These are phyloP conservation scores for Drosophila cognata DNA, from an alignment of 2,888 invertebrate species.

Conservation along the genomic window DNA sequence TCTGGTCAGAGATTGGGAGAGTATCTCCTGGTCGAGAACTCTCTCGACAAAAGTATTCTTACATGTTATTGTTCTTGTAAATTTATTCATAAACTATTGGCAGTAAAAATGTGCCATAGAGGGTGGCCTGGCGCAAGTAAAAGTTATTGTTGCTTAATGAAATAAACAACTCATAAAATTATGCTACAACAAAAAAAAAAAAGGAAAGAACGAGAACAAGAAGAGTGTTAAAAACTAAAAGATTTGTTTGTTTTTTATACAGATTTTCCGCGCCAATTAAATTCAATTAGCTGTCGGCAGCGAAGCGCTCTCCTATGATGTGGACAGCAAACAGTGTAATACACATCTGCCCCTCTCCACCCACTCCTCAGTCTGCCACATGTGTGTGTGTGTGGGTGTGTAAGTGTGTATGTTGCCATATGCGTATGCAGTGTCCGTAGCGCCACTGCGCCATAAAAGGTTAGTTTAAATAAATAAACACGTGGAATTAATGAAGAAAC, in stretches of 20 bases:
- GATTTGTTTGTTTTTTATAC: slow-evolving; percentile 61
- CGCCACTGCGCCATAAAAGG: slow-evolving; percentile 74
- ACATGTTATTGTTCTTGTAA: slow-evolving; percentile 18
- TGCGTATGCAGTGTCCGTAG: slow-evolving; percentile 52
- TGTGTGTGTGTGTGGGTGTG: slow-evolving; percentile 22
- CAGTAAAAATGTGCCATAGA: slow-evolving; percentile 60
- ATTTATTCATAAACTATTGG: slow-evolving; percentile 54
- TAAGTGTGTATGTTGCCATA: slow-evolving; percentile 22
- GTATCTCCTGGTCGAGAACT: background rate
- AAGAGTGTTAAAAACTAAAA: slow-evolving; percentile 33
- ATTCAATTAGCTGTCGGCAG: slow-evolving; percentile 75
- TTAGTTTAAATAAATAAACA: slow-evolving; percentile 78
- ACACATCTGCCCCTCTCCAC: background rate
- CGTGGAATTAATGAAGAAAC: slow-evolving; percentile 76
- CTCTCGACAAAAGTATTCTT: background rate
- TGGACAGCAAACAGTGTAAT: slow-evolving; percentile 40
- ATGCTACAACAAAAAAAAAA: slow-evolving; percentile 44
- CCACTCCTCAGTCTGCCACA: background rate
- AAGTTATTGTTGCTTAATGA: slow-evolving; percentile 67
- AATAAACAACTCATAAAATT: slow-evolving; percentile 75
- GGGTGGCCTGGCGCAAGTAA: slow-evolving; percentile 43
- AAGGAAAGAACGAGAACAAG: slow-evolving; percentile 5
- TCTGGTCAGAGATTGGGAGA: background rate
- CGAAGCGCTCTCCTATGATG: slow-evolving; percentile 43
- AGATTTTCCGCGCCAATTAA: slow-evolving; percentile 77